These are phyloP conservation scores for Trachythela sp. DNA, from an alignment of 64 coral and sea anemone genomes.

Conservation along the genomic window DNA sequence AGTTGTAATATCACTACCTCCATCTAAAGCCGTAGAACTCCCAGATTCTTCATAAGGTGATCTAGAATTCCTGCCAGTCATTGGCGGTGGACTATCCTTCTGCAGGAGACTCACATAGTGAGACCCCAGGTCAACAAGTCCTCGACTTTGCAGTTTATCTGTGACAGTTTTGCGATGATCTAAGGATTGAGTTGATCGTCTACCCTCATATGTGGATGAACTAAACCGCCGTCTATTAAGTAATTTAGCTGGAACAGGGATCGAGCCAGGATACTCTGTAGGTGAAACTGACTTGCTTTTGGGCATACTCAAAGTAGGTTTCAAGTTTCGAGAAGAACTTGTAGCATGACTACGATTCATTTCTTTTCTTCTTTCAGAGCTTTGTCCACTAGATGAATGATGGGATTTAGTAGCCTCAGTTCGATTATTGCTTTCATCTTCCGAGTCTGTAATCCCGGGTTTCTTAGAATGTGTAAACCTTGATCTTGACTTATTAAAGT, in stretches of 20 bases:
- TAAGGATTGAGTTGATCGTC: not conserved
- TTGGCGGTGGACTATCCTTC: not conserved
- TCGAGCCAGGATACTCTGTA: not conserved
- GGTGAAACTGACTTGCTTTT: not conserved
- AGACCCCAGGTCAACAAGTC: not conserved
- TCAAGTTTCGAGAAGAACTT: not conserved
- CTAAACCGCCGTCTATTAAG: not conserved
- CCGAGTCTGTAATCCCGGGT: not conserved
- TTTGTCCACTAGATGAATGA: not conserved
- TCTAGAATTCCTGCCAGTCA: not conserved
- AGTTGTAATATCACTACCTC: not conserved
- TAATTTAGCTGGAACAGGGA: not conserved
- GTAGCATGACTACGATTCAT: not conserved
- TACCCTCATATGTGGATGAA: not conserved
- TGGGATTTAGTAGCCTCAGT: not conserved
- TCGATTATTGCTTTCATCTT: not conserved
- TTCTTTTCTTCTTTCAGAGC: not conserved
- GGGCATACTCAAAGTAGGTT: not conserved
- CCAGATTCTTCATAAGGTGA: not conserved
- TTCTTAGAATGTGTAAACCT: not conserved
- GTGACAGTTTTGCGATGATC: not conserved
- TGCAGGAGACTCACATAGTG: not conserved
- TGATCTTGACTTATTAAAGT: not conserved
- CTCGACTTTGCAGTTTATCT: not conserved
- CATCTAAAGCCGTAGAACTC: not conserved